A percentile compares a stretch with the other conserved stretches of the same genome.
Evolutionary conservation across 1,140 invertebrate genomes (phyloP).

Genomic region (Phymastichus coffea): DNA sequence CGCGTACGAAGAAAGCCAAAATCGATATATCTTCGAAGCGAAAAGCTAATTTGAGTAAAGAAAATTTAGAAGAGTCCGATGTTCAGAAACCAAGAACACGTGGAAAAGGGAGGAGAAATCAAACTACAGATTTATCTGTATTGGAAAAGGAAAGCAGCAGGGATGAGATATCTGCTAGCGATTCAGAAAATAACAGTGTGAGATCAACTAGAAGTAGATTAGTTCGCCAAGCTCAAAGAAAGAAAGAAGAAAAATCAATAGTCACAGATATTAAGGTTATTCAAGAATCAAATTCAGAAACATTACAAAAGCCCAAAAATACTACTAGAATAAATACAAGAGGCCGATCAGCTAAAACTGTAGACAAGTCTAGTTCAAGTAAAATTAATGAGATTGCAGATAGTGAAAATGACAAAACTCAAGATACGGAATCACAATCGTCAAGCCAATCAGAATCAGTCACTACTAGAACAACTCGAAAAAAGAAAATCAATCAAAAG

Average conservation of each 20-base stretch:
- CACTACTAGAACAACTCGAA: no score
- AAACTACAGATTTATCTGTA: background rate
- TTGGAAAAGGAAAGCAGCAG: background rate
- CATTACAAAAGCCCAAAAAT: background rate
- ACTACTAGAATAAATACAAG: background rate
- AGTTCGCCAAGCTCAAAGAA: background rate
- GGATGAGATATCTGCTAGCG: background rate
- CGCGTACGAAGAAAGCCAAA: background rate
- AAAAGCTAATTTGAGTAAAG: background rate
- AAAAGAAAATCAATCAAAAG: no score
- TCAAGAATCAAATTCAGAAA: slow-evolving; percentile 2
- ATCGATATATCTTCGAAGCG: no score
- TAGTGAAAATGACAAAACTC: background rate
- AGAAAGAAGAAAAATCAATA: background rate
- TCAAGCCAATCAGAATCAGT: no score
- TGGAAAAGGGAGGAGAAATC: background rate
- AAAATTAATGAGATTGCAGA: no score
- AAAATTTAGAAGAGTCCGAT: slow-evolving; percentile 1
- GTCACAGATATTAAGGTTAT: background rate
- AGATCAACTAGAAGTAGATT: background rate
- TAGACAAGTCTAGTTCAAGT: background rate
- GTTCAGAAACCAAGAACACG: background rate
- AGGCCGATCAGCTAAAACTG: background rate
- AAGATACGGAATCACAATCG: no score
- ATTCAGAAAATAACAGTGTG: background rate